Base-by-base conservation (phyloP, 2,797 vertebrate species). In the Squalus acanthias region DNA sequence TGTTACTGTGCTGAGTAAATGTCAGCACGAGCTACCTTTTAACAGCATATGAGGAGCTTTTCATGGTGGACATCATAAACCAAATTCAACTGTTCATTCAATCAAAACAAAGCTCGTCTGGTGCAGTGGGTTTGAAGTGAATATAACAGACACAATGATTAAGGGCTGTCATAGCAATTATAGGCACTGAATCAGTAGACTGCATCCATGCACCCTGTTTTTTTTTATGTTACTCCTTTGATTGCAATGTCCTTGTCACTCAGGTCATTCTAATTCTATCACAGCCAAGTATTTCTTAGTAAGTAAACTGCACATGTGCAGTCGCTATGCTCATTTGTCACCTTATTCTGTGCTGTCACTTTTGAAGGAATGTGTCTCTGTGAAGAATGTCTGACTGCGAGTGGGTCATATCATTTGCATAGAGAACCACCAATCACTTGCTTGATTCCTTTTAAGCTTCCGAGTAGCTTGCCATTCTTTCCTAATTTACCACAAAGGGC, bases 341-440 rank as follows among this genome's bases (percentile, higher is more conserved):
- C 98, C 98, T 98, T 98, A 98, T 98, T 98, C 97, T 97, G 98
- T 97, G 97, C 98, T 99, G 98, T 98, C 98, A 98, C 97, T 98
- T 98, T 98, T 98, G 98, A 98, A 98, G 98, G 98, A 98, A 99
- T 98, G 97, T 99, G 98, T 99, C 99, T 97, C 96, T 99, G 99
- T 99, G 99, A 99, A 99, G 98, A 99, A 99, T 99, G 98, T 98
- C 98, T 98, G 97, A 98, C 97, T 97, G 98, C 98, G 98, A 98
- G 97, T 98, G 98, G 98, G 98, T 98, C 98, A 98, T 96, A 39
- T 20, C 98, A 99, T 99, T 99, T 99, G 98, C 99, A 99, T 99
- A 98, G 98, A 98, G 98, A 98, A 98, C 98, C 98, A 76, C n/a
- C 33, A n/a, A 50, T 95, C 94, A 53, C 50, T 72, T 76, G 94